Evolutionary conservation across 2,888 invertebrate genomes (phyloP).

Genomic region (Nebria salina): DNA sequence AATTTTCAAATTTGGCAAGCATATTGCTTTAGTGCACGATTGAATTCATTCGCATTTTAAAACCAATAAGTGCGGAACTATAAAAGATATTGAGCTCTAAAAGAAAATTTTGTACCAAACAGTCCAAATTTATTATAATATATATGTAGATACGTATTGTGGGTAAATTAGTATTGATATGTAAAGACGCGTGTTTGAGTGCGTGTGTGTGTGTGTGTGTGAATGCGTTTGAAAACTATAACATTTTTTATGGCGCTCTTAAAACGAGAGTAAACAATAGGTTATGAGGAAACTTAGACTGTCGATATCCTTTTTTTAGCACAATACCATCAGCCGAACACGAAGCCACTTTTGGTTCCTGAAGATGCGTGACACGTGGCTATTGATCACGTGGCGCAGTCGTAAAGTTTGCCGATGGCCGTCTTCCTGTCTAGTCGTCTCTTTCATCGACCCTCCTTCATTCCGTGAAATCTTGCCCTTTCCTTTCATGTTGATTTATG

Average conservation of each 20-base stretch:
- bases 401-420: conserved; percentile 12
- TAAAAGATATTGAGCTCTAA: too few species aligned
- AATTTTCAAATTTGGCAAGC: too few species aligned
- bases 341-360: not conserved
- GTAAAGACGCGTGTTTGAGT: too few species aligned
- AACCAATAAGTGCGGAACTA: too few species aligned
- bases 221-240: not conserved
- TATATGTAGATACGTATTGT: too few species aligned
- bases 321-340: not conserved
- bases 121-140: too few species aligned
- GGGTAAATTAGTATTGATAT: too few species aligned
- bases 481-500: conserved; percentile 14
- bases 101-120: too few species aligned
- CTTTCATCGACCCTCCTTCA: not conserved
- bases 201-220: too few species aligned
- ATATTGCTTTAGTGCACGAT: too few species aligned
- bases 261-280: conserved; percentile 10
- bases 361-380: conserved; percentile 18
- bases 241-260: not conserved
- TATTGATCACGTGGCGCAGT: conserved; percentile 18
- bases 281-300: conserved; percentile 11
- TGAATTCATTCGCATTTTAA: too few species aligned
- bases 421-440: conserved; percentile 7
- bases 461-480: not conserved
- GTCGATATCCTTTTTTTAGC: not conserved